phyloP scores from a whole-genome alignment of 1,140 invertebrate species.

The Ceratosolen fusciceps region DNA sequence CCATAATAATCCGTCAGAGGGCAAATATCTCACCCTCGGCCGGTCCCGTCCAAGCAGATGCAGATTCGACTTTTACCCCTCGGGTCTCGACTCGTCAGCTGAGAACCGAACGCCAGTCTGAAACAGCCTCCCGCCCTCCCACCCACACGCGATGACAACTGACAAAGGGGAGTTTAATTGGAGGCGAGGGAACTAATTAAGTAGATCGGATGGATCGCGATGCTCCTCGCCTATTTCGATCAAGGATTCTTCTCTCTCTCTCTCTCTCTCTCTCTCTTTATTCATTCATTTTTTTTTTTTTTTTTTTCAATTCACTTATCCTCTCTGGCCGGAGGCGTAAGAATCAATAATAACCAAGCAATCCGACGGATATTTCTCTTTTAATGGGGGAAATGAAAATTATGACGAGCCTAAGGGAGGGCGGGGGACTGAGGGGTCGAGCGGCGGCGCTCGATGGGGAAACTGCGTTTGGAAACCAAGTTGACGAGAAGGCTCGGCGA shows the following conservation, averaged over 20 bases:
- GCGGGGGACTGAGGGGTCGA: neutral
- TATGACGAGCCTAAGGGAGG: neutral
- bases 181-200: slow-evolving; percentile 63
- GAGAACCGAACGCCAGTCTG: neutral
- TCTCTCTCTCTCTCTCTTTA: neutral
- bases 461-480: neutral
- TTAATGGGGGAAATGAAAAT: slow-evolving; percentile 9
- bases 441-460: neutral
- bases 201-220: slow-evolving; percentile 53
- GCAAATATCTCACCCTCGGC: too few relatives aligned
- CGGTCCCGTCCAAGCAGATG: too few relatives aligned
- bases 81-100: neutral
- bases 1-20: neutral
- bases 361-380: slow-evolving; percentile 4
- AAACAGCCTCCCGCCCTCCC: too few relatives aligned
- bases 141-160: slow-evolving; percentile 43
- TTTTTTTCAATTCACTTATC: neutral
- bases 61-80: slow-evolving; percentile 51
- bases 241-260: slow-evolving; percentile 13
- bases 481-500: neutral
- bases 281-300: neutral
- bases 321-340: neutral
- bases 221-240: slow-evolving; percentile 22
- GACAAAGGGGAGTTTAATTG: slow-evolving; percentile 69
- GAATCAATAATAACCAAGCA: slow-evolving; percentile 45